Percentiles rank a stretch among this genome's conserved stretches.
phyloP scores from a whole-genome alignment of 2,888 invertebrate genomes.

The Enoplolaimus lenunculus region DNA sequence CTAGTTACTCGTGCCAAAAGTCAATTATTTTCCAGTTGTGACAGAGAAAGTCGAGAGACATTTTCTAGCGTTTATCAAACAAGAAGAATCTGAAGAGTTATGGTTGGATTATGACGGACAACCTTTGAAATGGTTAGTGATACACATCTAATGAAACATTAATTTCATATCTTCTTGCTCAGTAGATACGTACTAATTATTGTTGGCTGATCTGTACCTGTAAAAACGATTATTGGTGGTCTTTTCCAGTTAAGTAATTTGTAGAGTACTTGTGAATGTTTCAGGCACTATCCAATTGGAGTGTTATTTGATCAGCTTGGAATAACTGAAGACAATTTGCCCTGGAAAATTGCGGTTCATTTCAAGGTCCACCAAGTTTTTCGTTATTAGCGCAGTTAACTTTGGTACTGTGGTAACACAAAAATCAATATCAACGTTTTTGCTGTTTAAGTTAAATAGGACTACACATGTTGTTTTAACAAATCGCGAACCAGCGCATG shows the following conservation, averaged over 20 bases:
- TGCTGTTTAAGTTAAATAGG: no score
- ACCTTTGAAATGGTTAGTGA: slow-evolving; percentile 33
- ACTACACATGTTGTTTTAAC: no score
- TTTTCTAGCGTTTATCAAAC: slow-evolving; percentile 25
- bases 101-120: slow-evolving; percentile 31
- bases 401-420: no score
- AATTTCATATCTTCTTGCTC: no score
- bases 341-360: slow-evolving; percentile 84
- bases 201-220: no score
- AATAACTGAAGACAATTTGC: slow-evolving; percentile 55
- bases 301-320: slow-evolving; percentile 72
- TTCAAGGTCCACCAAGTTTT: slow-evolving; percentile 53
- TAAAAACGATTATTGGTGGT: no score
- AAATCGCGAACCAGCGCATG: no score
- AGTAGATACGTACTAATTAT: no score
- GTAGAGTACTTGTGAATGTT: slow-evolving; percentile 20
- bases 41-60: slow-evolving; percentile 28
- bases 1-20: slow-evolving; percentile 34
- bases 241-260: not conserved
- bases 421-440: no score
- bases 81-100: slow-evolving; percentile 26
- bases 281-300: slow-evolving; percentile 56
- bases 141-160: no score
- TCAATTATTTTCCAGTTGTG: slow-evolving; percentile 32
- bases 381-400: no score